Evolutionary conservation across 2,113 vertebrate genomes (phyloP), one percentile per base, ranked within the genome.

Genomic region (Triplophysa tibetana): DNA sequence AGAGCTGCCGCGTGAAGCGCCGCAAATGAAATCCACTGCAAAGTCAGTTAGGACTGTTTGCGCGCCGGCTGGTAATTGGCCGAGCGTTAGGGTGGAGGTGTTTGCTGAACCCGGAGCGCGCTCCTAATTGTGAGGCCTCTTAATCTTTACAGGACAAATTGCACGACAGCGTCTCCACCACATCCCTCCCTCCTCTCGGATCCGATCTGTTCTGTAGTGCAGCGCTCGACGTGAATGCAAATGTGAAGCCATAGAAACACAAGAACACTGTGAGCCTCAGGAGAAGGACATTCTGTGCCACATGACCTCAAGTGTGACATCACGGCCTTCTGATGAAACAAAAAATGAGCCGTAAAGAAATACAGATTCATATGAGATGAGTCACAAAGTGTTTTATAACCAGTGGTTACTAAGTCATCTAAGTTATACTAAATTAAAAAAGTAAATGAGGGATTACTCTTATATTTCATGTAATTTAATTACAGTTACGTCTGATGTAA

Each of bases 1-100:
- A 68, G 58, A 77, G 80, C 81, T 69, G 65, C 74, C 84, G 81
- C 83, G 83, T 76, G 81, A 86, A 85, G 78, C 83, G 73, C 77
- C 69, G 26, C 79, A 73, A 81, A 17, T 66, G 69, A 85, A 90
- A 86, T 88, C 87, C 85, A 87, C 73, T 89, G 79, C 83, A 90
- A 91, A 91, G 79, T 19, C 81, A 89, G 86, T 91, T 91, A 89
- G 85, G 81, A n/a, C 65, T 54, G 50, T 84, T 67, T 56, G 14
- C 17, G 17, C 7, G 52, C n/a, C 16, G 16, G 23, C 29, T 90
- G 33, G 86, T 83, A 89, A 89, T 83, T 90, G 91, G 88, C 88
- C 88, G 82, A 83, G 85, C 81, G 84, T 90, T 90, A 85, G 87
- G 84, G 75, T 66, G 88, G 26, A 72, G 50, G 50, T 72, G 69